These are phyloP conservation scores for Lepus townsendii DNA, from an alignment of 2,797 vertebrate species.

Conservation along the genomic window DNA sequence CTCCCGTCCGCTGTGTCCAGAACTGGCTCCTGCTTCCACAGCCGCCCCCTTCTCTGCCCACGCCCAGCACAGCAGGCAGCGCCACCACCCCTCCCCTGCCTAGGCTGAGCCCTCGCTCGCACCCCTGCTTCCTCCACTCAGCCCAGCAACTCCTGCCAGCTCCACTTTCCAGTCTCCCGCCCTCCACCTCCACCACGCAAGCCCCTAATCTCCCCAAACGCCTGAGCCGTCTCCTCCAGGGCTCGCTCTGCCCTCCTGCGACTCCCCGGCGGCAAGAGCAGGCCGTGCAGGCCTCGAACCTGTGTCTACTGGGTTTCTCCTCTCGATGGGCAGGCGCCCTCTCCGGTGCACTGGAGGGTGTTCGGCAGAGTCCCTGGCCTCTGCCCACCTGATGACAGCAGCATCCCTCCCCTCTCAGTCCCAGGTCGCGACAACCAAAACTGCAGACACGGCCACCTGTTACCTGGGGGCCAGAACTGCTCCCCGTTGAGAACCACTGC, in stretches of 20 bases:
- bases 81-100: not conserved
- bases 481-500: not conserved
- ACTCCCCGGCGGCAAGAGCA: not conserved
- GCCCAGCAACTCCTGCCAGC: not conserved
- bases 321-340: not conserved
- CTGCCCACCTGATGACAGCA: not conserved
- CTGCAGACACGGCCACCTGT: not conserved
- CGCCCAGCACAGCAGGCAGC: not conserved
- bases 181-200: not conserved
- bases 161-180: not conserved
- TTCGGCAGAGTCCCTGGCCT: not conserved
- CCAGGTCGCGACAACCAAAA: not conserved
- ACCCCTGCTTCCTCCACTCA: not conserved
- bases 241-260: not conserved
- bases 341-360: not conserved
- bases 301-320: no score
- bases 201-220: not conserved
- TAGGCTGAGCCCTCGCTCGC: not conserved
- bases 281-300: not conserved
- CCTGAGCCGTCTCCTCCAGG: no score
- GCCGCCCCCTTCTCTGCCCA: accelerated
- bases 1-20: not conserved
- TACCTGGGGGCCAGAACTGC: not conserved
- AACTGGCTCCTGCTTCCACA: not conserved
- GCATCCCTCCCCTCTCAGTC: not conserved